A percentile compares a stretch with the other conserved stretches of the same genome.
Evolutionary conservation across 2,888 invertebrate species (phyloP).

Genomic region (Julus scanicus): DNA sequence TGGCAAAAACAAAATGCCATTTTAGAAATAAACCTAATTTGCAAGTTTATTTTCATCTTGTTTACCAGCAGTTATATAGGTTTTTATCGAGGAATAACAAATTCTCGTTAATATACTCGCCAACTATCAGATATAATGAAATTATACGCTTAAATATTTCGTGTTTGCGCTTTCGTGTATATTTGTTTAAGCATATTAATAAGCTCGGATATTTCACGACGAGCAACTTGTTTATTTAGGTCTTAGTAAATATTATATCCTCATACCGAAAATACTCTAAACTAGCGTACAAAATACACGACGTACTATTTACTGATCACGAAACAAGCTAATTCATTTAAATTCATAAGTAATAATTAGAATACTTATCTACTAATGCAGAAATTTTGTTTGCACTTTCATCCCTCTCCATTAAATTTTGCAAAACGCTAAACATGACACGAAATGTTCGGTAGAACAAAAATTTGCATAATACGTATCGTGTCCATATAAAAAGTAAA

Average conservation of each 20-base stretch:
- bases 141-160: neutral
- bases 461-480: neutral
- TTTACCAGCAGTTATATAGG: neutral
- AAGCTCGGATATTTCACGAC: neutral
- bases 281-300: neutral
- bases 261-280: neutral
- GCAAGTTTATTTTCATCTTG: neutral
- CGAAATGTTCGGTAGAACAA: neutral
- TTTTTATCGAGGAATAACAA: neutral
- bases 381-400: neutral
- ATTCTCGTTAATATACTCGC: neutral
- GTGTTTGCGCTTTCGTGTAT: neutral
- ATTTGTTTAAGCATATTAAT: constrained; percentile 2
- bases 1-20: neutral
- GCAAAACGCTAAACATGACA: neutral
- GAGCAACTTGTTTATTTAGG: constrained; percentile 1
- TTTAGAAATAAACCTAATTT: neutral
- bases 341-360: neutral
- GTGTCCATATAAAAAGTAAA: neutral
- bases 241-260: constrained; percentile 4
- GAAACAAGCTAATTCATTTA: neutral
- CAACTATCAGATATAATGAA: neutral
- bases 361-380: neutral
- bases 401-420: neutral
- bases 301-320: neutral